Base-by-base conservation (phyloP, 1,140 invertebrate genomes). In the Bombus turneri region DNA sequence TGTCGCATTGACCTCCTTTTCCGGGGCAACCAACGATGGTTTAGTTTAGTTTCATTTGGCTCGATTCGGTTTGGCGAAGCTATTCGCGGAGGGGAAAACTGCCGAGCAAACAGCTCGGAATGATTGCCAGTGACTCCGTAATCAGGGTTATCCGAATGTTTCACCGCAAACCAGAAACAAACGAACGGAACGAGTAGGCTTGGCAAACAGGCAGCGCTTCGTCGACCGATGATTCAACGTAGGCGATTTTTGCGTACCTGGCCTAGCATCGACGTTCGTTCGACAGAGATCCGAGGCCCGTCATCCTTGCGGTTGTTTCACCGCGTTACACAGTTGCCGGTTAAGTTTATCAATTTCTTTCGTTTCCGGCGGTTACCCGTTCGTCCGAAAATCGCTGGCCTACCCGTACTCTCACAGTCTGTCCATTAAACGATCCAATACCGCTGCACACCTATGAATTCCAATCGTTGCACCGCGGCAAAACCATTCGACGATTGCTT, bases 151-250 rank as follows among this genome's bases (percentile, higher is more conserved):
- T 89, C 87, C 83, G 83, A 85, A 81, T 77, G 81, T 87, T 87
- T 79, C 69, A 66, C 88, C 87, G 85, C 88, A 84, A 90, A 84
- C 88, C 85, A 25, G 89, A 80, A 89, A 90, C 85, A 85, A 88
- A 88, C 86, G 73, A 75, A 83, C 68, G 81, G 85, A 81, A 88
- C 81, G 77, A 84, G 77, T 87, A n/a, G 73, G 82, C 22, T 85
- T 69, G 82, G 88, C 73, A 77, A 90, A 89, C 78, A 62, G 64
- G 72, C 75, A 62, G 68, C 79, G 81, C 64, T 79, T 59, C 59
- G 59, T 12, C 85, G 85, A 85, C 71, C 88, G 62, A 75, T 73
- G 66, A 64, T 75, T 31, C 78, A 25, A 74, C 41, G 39, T 47
- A 41, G 31, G 10, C 31, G 83, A 85, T 85, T 85, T 85, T 85